These are phyloP conservation scores for Protomyctophum bolini DNA, from an alignment of 2,113 vertebrate genomes.

Conservation along the genomic window DNA sequence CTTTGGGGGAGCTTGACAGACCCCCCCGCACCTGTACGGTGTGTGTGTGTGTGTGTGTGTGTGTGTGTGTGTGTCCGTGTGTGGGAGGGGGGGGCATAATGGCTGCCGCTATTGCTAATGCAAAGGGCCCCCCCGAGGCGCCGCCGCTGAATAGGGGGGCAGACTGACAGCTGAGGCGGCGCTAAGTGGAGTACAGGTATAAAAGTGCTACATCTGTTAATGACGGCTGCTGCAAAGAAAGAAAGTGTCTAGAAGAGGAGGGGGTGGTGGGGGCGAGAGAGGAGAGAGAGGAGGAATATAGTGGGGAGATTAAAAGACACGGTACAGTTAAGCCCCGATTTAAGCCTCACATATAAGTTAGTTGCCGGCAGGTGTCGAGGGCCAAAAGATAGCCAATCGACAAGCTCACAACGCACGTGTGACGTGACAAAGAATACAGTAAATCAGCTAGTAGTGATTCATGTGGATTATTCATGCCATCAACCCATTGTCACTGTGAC, in stretches of 20 bases:
- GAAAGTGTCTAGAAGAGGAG: too few species aligned
- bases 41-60: too few species aligned
- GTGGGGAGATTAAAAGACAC: background rate
- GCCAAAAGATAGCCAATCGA: too few species aligned
- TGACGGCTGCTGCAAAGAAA: conserved; percentile 1
- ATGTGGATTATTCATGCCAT: too few species aligned
- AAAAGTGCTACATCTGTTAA: conserved; percentile 34
- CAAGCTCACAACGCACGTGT: too few species aligned
- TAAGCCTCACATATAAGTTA: background rate
- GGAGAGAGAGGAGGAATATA: background rate
- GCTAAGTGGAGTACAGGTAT: conserved; percentile 7
- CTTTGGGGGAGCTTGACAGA: conserved; percentile 18
- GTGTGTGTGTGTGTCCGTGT: too few species aligned
- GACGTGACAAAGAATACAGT: too few species aligned
- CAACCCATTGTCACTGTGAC: too few species aligned
- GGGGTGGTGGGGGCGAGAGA: background rate
- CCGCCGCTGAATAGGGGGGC: background rate
- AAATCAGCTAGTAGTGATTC: too few species aligned
- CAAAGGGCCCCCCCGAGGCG: background rate
- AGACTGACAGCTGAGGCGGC: conserved; percentile 23
- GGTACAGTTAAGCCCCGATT: background rate
- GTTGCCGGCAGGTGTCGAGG: too few species aligned
- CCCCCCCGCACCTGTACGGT: conserved; percentile 11
- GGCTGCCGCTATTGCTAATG: conserved; percentile 24
- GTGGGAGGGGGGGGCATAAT: conserved; percentile 13